Conservation (phyloP, 2,113 vertebrate genomes). For the Thinocorus orbignyianus region DNA sequence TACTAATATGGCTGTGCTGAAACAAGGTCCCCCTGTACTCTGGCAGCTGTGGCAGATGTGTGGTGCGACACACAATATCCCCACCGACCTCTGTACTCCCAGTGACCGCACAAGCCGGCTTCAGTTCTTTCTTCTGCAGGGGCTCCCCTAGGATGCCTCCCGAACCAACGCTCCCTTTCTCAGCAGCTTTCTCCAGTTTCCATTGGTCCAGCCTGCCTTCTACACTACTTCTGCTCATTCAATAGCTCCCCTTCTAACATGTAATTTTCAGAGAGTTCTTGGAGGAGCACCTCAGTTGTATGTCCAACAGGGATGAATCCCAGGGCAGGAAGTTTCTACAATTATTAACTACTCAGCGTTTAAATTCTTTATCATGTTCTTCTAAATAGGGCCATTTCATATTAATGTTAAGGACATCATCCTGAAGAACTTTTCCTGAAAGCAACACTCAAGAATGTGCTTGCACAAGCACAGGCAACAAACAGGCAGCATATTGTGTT, state of each 20-base stretch:
- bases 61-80: neutral
- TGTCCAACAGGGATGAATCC: neutral
- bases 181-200: neutral
- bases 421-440: neutral
- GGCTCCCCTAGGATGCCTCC: neutral
- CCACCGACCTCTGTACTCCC: fast-evolving
- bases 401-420: neutral
- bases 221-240: neutral
- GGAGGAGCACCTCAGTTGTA: neutral
- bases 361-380: neutral
- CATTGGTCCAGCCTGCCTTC: neutral
- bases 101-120: neutral
- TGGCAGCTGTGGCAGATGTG: neutral
- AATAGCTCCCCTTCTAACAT: neutral
- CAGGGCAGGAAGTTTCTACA: neutral
- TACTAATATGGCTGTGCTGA: neutral
- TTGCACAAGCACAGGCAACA: neutral
- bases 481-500: neutral
- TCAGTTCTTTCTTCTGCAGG: neutral
- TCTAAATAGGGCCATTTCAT: neutral
- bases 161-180: neutral
- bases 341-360: neutral
- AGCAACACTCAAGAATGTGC: fast-evolving
- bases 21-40: slow-evolving; percentile 22
- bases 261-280: neutral